These are phyloP conservation scores for Ptilonorhynchus violaceus DNA, from an alignment of 2,113 vertebrate genomes.

Conservation along the genomic window DNA sequence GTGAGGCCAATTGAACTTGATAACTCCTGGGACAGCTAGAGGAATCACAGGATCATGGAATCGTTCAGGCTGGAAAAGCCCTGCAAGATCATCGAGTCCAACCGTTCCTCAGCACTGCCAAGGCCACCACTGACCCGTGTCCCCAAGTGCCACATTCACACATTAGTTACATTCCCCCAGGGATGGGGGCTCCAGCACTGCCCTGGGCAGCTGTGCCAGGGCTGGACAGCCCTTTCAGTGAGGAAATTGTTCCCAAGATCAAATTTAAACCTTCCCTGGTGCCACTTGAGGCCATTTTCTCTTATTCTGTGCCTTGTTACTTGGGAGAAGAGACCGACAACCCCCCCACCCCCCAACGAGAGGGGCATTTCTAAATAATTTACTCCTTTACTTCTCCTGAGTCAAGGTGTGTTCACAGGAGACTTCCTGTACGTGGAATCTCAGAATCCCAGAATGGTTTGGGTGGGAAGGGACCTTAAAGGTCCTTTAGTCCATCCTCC, in stretches of 20 bases:
- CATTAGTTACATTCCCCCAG: background rate
- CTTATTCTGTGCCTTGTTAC: background rate
- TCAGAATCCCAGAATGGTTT: background rate
- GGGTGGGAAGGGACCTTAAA: background rate
- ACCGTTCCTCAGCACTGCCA: background rate
- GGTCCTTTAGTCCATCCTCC: background rate
- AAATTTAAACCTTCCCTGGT: background rate
- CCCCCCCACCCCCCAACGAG: no score
- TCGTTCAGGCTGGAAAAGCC: background rate
- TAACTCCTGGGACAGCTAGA: background rate
- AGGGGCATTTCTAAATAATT: no score
- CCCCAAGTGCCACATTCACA: background rate
- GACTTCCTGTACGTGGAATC: background rate
- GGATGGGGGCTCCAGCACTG: background rate
- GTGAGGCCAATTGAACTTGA: background rate
- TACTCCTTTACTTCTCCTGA: no score
- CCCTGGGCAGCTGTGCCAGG: background rate
- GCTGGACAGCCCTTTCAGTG: background rate
- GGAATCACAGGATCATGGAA: background rate
- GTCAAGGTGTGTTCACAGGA: rapidly evolving
- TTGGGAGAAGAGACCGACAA: no score
- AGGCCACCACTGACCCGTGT: background rate
- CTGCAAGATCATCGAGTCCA: background rate
- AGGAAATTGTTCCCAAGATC: background rate
- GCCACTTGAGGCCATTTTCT: background rate